phyloP scores from a whole-genome alignment of 1,140 invertebrate species.

The Drosophila pectinifera region DNA sequence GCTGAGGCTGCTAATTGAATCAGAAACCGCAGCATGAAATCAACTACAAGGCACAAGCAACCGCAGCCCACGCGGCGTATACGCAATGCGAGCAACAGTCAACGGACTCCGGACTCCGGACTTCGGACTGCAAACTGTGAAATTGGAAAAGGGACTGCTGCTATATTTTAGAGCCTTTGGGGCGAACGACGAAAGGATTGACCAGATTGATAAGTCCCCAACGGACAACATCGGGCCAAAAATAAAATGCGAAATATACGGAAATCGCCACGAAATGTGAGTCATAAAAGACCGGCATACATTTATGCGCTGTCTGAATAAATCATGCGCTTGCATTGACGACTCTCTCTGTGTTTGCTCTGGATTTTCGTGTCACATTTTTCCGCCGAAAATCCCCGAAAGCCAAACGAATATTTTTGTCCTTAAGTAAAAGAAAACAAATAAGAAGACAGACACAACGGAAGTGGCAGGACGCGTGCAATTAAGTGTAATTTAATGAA shows the following conservation, averaged over 20 bases:
- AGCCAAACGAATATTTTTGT: no score
- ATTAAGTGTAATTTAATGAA: constrained; percentile 44
- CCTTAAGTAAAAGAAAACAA: constrained; percentile 4
- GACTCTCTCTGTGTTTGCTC: background rate
- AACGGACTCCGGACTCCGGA: no score
- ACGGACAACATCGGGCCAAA: background rate
- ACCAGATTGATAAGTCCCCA: constrained; percentile 43
- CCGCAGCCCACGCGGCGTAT: constrained; percentile 18
- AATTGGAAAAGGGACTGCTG: constrained; percentile 11
- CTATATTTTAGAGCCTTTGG: constrained; percentile 22
- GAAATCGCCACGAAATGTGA: constrained; percentile 1
- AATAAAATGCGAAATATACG: constrained; percentile 8
- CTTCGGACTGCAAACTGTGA: constrained; percentile 12
- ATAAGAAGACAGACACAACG: constrained; percentile 4
- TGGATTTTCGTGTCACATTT: background rate
- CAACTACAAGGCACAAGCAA: constrained; percentile 30
- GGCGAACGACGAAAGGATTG: constrained; percentile 14
- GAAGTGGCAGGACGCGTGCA: constrained; percentile 15
- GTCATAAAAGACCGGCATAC: constrained; percentile 25
- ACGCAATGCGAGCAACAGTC: constrained; percentile 11
- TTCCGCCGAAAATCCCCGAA: background rate
- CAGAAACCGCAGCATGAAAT: constrained; percentile 50
- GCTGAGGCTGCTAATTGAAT: constrained; percentile 47
- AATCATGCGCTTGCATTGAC: constrained; percentile 44
- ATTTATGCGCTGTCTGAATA: constrained; percentile 52